These are phyloP conservation scores for Lutraria lutraria DNA, from an alignment of 2,888 invertebrate species.

Conservation along the genomic window DNA sequence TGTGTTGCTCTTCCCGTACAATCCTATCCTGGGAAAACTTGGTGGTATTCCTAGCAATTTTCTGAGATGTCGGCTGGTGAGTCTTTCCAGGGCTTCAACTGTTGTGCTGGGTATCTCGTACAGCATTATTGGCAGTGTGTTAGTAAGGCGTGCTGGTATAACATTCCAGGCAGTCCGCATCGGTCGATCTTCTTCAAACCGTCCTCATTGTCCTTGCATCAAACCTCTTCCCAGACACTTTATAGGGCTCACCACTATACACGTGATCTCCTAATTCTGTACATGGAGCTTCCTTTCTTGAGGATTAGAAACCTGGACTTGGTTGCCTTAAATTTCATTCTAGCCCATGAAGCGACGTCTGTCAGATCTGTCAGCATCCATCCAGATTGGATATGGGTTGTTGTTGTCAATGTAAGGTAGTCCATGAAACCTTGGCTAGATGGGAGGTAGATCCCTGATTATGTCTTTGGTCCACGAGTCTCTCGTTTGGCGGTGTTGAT, in stretches of 20 bases:
- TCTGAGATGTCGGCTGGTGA: not conserved
- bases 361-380: too few relatives aligned
- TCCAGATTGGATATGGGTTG: too few relatives aligned
- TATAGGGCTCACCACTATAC: not conserved
- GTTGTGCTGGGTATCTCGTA: not conserved
- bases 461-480: too few relatives aligned
- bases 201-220: not conserved
- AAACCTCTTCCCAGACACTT: conserved; percentile 28
- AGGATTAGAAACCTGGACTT: too few relatives aligned
- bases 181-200: not conserved
- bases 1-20: not conserved
- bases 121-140: not conserved
- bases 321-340: too few relatives aligned
- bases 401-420: too few relatives aligned
- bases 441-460: too few relatives aligned
- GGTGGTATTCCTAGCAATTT: not conserved
- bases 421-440: too few relatives aligned
- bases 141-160: not conserved
- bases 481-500: too few relatives aligned
- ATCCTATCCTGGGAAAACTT: not conserved
- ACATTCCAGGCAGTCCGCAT: conserved; percentile 7
- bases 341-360: too few relatives aligned
- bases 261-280: conserved; percentile 16
- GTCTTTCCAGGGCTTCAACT: conserved; percentile 36
- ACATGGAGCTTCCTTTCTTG: not conserved